phyloP scores from a whole-genome alignment of 2,888 invertebrate species.

The Megastigmus dorsalis region DNA sequence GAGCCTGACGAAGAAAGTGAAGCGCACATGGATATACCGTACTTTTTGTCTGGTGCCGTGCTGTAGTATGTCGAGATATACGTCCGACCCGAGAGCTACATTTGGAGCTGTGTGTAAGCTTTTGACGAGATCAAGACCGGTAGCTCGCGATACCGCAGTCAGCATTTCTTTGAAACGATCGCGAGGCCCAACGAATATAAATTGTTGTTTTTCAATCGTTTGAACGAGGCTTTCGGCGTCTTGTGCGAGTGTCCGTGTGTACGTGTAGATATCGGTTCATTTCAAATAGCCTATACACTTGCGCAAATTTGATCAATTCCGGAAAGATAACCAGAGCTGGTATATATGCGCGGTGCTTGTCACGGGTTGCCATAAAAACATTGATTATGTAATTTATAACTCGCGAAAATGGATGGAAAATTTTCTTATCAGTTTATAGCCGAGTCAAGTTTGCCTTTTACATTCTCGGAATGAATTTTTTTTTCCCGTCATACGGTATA shows the following conservation, averaged over 20 bases:
- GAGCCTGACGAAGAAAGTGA: neutral
- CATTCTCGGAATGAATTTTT: neutral
- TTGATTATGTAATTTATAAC: neutral
- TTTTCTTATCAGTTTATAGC: constrained; percentile 3
- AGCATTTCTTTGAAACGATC: too few relatives aligned
- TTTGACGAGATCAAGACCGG: constrained; percentile 29
- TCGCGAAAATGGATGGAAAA: constrained; percentile 19
- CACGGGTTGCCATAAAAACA: neutral
- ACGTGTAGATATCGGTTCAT: too few relatives aligned
- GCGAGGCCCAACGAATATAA: too few relatives aligned
- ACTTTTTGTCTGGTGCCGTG: neutral
- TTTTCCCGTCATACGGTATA: neutral
- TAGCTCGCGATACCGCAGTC: too few relatives aligned
- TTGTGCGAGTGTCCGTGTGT: too few relatives aligned
- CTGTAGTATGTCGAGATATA: neutral
- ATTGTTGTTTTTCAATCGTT: neutral
- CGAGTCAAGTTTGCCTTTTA: neutral
- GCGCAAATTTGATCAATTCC: too few relatives aligned
- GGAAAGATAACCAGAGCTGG: too few relatives aligned
- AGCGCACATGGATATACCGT: neutral
- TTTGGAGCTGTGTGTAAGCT: too few relatives aligned
- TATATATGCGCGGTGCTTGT: neutral
- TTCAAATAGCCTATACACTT: too few relatives aligned
- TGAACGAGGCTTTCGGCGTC: too few relatives aligned
- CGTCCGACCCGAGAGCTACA: neutral